Base-by-base conservation (phyloP, 2,113 vertebrate species). In the Campylomormyrus numenius region DNA sequence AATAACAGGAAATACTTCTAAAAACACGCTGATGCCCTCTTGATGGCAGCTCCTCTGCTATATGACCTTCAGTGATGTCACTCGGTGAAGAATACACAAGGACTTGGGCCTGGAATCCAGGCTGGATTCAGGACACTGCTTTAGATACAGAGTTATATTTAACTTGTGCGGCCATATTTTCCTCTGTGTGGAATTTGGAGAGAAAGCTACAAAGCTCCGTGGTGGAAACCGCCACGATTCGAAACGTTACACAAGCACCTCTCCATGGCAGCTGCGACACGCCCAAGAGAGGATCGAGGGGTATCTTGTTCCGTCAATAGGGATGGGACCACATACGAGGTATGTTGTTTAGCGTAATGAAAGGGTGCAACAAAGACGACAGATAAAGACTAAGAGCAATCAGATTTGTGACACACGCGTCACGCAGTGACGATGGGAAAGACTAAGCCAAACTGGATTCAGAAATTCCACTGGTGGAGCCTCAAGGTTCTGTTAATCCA, bases 1-100 rank as follows among this genome's bases (percentile, higher is more conserved):
- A 96, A 96, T 95, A 96, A 96, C 95, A 96, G 93, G 95, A 96
- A 95, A 95, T 95, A 94, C 94, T 93, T 96, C 94, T 94, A 94
- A 94, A 96, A 94, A 94, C 94, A 95, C 96, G 95, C 95, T 95
- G 94, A 95, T 95, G 94, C 94, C 94, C 93, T 91, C 94, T 94
- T 96, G 89, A 96, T 66, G 87, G 35, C 87, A 88, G 87, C 50
- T 56, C 56, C 56, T 70, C 53, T 24, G 19, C 56, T 88, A 39
- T 6, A 53, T 56, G 85, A 87, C 85, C 85, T 87, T 87, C 31
- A 87, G 31, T 19, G 85, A 52, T 87, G 50, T 87, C 85, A 87
- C 85, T 56, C 85, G 7, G 80, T 85, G 85, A 87, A 39, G 85
- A 87, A 87, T n/a, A 87, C 85, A 87, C 85, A 53, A 87, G 85